These are phyloP conservation scores for Hipparchia sbordonii DNA, from an alignment of 2,888 invertebrate genomes.

Conservation along the genomic window DNA sequence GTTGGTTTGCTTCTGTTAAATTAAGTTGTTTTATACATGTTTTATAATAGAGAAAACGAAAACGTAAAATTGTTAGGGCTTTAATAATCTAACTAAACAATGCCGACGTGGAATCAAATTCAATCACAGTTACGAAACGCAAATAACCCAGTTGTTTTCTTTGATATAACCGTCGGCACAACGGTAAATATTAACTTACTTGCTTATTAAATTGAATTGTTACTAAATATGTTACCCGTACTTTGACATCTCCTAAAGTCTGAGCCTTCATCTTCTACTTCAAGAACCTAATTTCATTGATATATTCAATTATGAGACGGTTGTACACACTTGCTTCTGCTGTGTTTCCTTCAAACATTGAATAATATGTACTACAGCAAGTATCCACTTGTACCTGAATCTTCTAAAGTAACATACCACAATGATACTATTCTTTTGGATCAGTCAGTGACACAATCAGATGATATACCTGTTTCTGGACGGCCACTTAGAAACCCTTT, in stretches of 20 bases:
- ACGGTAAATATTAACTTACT: slow-evolving; percentile 84
- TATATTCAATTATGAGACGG: background rate
- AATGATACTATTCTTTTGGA: background rate
- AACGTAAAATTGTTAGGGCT: background rate
- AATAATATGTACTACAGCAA: background rate
- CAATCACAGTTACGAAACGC: slow-evolving; percentile 94
- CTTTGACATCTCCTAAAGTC: background rate
- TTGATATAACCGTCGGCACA: slow-evolving; percentile 97
- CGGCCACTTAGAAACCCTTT: background rate
- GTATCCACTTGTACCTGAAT: background rate
- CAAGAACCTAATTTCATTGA: background rate
- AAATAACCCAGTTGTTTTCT: slow-evolving; percentile 99
- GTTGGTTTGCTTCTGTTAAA: too few relatives aligned
- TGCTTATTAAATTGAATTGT: background rate
- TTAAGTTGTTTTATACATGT: too few relatives aligned
- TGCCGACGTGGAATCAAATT: slow-evolving; percentile 98
- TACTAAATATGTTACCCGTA: background rate
- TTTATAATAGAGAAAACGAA: background rate
- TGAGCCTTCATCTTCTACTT: background rate
- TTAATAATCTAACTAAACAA: slow-evolving; percentile 54
- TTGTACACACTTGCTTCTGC: background rate
- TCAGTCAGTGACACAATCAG: background rate
- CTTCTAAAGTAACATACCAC: background rate
- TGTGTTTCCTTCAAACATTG: background rate
- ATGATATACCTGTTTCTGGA: background rate